Evolutionary conservation across 2,797 vertebrate genomes (phyloP).

Genomic region (Epinephelus malabaricus): DNA sequence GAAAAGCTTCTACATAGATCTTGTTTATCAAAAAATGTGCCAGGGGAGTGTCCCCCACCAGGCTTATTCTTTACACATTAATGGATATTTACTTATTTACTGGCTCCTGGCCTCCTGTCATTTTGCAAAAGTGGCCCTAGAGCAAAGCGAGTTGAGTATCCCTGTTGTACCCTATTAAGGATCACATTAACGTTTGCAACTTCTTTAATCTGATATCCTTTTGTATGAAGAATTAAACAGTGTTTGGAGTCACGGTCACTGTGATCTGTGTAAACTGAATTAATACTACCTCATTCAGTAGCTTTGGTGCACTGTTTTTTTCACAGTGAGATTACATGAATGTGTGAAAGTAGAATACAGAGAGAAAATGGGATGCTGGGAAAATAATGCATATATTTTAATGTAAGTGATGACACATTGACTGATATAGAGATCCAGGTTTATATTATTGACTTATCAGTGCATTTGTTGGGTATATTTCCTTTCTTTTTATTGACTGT

Average conservation of each 20-base stretch:
- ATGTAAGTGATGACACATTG: slow-evolving; percentile 10
- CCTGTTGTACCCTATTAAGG: no score
- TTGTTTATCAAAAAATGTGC: no score
- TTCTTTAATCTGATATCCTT: no score
- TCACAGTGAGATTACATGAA: background rate
- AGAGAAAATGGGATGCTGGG: background rate
- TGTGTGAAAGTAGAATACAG: slow-evolving; percentile 1
- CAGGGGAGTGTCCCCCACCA: no score
- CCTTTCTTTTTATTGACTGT: slow-evolving; percentile 68
- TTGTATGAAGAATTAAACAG: background rate
- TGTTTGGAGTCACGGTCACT: background rate
- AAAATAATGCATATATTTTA: slow-evolving; percentile 20
- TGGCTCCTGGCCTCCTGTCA: no score
- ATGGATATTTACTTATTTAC: no score
- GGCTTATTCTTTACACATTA: no score
- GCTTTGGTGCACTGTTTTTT: background rate
- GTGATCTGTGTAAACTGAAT: slow-evolving; percentile 9
- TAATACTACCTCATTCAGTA: background rate
- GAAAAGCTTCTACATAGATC: no score
- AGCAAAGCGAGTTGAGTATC: no score
- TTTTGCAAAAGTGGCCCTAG: no score
- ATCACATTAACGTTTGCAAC: no score
- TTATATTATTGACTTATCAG: slow-evolving; percentile 56
- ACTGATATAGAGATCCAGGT: slow-evolving; percentile 24
- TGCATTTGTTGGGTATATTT: slow-evolving; percentile 49